Evolutionary conservation across 2,797 vertebrate species (phyloP).

Genomic region (Sternarchorhynchus goeldii): DNA sequence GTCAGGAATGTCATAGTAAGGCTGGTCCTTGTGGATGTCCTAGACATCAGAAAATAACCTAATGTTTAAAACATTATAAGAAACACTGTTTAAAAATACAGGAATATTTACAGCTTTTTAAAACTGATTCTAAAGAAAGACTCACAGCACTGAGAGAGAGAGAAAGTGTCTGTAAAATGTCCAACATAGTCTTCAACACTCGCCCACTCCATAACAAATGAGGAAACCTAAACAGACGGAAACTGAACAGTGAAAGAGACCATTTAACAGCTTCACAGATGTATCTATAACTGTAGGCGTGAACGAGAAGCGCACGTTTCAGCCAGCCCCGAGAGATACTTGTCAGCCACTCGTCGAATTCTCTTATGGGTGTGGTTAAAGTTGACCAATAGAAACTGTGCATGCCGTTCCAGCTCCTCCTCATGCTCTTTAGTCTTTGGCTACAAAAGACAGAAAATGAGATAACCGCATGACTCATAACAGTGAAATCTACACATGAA

Average conservation of each 20-base stretch:
- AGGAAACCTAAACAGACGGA: slow-evolving; percentile 34
- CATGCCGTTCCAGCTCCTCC: slow-evolving; percentile 92
- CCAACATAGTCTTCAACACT: slow-evolving; percentile 96
- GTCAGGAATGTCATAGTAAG: slow-evolving; percentile 94
- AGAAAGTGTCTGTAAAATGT: slow-evolving; percentile 88
- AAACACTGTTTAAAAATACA: no score
- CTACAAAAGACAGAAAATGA: slow-evolving; percentile 64
- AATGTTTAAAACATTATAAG: no score
- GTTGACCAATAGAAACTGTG: slow-evolving; percentile 93
- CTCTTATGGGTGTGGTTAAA: slow-evolving; percentile 98
- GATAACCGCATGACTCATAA: neutral
- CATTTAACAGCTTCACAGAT: neutral
- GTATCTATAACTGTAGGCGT: neutral
- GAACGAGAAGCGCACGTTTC: slow-evolving; percentile 81
- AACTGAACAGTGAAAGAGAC: neutral
- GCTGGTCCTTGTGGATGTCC: slow-evolving; percentile 98
- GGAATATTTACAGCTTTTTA: neutral
- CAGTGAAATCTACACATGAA: neutral
- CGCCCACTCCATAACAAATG: slow-evolving; percentile 90
- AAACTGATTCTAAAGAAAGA: slow-evolving; percentile 35
- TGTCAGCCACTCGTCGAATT: slow-evolving; percentile 95
- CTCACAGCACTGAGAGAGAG: slow-evolving; percentile 92
- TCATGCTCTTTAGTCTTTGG: slow-evolving; percentile 96
- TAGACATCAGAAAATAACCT: neutral
- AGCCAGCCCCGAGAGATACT: slow-evolving; percentile 94